Conservation (phyloP, 2,888 invertebrate genomes). For the Fabriciana adippe region DNA sequence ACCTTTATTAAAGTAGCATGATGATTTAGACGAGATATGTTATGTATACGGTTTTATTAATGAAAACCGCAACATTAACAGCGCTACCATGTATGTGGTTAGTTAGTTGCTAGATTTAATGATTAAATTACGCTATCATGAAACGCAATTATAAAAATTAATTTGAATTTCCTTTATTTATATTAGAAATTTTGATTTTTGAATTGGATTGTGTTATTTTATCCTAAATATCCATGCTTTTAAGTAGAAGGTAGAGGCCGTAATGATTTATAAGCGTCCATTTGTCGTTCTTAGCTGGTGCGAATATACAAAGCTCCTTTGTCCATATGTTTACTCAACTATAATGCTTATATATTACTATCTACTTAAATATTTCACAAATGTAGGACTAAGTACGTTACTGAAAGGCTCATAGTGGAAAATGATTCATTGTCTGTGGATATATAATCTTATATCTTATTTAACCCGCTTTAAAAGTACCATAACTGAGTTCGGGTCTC, state of each 20-base stretch:
- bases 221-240: too few species aligned
- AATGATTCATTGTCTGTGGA: too few species aligned
- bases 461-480: too few species aligned
- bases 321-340: not conserved
- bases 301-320: conserved; percentile 6
- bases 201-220: too few species aligned
- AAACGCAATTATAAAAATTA: not conserved
- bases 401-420: too few species aligned
- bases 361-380: not conserved
- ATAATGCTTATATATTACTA: conserved; percentile 4
- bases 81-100: conserved; percentile 28
- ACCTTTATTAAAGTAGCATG: not conserved
- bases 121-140: conserved; percentile 30
- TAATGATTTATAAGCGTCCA: not conserved
- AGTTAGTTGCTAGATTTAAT: conserved; percentile 24
- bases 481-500: too few species aligned
- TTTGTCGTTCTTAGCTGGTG: conserved; percentile 14
- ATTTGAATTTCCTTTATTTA: too few species aligned
- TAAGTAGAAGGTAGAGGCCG: too few species aligned
- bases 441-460: too few species aligned
- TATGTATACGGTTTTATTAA: conserved; percentile 25
- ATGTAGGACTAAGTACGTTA: not conserved
- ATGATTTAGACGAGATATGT: conserved; percentile 1
- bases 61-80: conserved; percentile 35
- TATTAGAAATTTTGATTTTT: too few species aligned